phyloP scores from a whole-genome alignment of 2,113 vertebrate genomes.

The Tupaia tana region DNA sequence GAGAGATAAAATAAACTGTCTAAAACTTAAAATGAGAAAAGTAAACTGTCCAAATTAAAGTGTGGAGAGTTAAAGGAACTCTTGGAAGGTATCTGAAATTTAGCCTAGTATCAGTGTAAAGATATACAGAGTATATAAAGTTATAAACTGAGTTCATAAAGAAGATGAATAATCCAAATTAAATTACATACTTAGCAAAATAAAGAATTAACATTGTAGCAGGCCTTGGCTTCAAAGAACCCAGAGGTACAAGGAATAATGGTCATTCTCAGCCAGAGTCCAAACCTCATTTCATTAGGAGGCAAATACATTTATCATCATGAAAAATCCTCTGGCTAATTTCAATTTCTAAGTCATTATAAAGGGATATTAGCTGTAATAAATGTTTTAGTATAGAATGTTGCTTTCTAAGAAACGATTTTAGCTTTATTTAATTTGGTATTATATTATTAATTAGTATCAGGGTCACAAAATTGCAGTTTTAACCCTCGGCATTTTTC shows the following conservation, averaged over 20 bases:
- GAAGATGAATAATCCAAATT: conserved; percentile 31
- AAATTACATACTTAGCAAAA: background rate
- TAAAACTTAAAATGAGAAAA: background rate
- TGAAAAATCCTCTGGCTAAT: conserved; percentile 56
- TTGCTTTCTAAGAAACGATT: conserved; percentile 64
- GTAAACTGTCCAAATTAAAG: background rate
- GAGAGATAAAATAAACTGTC: background rate
- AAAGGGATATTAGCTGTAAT: conserved; percentile 49
- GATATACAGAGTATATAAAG: background rate
- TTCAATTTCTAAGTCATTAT: conserved; percentile 57
- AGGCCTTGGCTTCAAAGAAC: background rate
- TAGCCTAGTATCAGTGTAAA: background rate
- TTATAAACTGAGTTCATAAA: background rate
- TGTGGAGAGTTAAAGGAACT: background rate
- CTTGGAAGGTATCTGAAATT: background rate
- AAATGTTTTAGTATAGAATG: conserved; percentile 48
- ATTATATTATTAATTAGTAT: conserved; percentile 72
- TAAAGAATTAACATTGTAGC: background rate
- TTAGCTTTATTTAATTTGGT: conserved; percentile 73
- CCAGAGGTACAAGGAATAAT: conserved; percentile 10
- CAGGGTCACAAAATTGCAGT: conserved; percentile 49
- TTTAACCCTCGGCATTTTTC: conserved; percentile 69
- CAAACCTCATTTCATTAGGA: conserved; percentile 51
- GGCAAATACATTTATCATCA: conserved; percentile 29
- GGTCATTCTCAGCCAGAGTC: background rate